Percentiles rank a stretch among this genome's conserved stretches.
These are phyloP conservation scores for Arctopsyche grandis DNA, from an alignment of 1,140 invertebrate species.

Conservation along the genomic window DNA sequence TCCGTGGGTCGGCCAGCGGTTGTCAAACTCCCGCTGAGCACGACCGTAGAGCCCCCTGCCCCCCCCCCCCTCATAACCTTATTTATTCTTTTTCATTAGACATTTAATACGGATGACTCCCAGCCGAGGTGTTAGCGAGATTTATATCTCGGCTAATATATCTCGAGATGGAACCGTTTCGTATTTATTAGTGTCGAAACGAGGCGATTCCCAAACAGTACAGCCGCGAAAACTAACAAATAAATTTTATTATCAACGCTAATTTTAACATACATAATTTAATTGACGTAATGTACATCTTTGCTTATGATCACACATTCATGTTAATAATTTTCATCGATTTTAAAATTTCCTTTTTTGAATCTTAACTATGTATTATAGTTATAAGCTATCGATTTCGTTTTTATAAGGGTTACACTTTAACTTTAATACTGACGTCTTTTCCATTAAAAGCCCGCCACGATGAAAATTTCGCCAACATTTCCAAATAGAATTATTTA, in stretches of 20 bases:
- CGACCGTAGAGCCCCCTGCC: background rate
- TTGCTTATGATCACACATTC: no score
- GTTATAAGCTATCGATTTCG: no score
- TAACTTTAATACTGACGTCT: no score
- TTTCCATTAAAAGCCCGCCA: no score
- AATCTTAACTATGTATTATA: no score
- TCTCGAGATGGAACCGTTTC: slow-evolving; percentile 42
- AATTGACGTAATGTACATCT: no score
- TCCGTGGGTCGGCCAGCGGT: slow-evolving; percentile 31
- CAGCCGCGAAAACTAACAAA: background rate
- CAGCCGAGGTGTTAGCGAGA: slow-evolving; percentile 53
- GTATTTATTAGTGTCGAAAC: slow-evolving; percentile 3
- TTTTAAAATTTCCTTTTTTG: no score
- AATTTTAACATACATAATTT: background rate
- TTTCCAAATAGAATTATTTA: no score
- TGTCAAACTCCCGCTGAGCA: slow-evolving; percentile 39
- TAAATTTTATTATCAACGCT: background rate
- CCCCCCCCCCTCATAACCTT: slow-evolving; percentile 33
- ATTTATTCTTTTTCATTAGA: slow-evolving; percentile 55
- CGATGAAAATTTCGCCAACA: no score
- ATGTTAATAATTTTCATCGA: no score
- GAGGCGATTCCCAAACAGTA: background rate
- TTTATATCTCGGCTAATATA: slow-evolving; percentile 53
- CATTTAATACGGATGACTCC: slow-evolving; percentile 49
- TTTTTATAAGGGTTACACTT: no score